Evolutionary conservation across 1,140 invertebrate genomes (phyloP).

Genomic region (Drosophila lacteicornis): DNA sequence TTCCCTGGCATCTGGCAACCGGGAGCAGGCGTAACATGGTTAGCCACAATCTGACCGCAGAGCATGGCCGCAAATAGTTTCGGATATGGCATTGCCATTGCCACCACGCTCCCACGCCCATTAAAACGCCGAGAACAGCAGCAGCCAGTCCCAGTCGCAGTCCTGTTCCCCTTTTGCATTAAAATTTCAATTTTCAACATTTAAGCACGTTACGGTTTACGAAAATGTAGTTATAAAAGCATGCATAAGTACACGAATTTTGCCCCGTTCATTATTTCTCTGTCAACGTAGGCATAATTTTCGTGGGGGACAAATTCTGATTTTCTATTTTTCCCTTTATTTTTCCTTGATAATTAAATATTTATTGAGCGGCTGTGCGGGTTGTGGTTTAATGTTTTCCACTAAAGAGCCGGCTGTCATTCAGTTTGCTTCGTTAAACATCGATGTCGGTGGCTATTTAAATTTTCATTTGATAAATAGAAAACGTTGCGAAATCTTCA

Average conservation of each 20-base stretch:
- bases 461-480: constrained; percentile 76
- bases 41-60: constrained; percentile 68
- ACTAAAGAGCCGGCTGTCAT: constrained; percentile 46
- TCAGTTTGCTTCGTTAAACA: constrained; percentile 58
- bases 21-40: constrained; percentile 57
- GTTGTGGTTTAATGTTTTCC: constrained; percentile 34
- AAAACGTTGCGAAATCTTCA: constrained; percentile 37
- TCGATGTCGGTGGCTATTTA: constrained; percentile 48
- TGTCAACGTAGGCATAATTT: constrained; percentile 41
- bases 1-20: constrained; percentile 37
- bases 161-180: constrained; percentile 38
- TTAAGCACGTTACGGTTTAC: constrained; percentile 69
- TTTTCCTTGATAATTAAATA: constrained; percentile 72
- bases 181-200: constrained; percentile 78
- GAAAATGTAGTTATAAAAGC: constrained; percentile 80
- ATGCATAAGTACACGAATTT: constrained; percentile 48
- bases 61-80: constrained; percentile 79
- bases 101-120: constrained; percentile 22
- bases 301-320: constrained; percentile 57
- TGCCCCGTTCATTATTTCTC: not conserved
- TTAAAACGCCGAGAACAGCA: constrained; percentile 21
- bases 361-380: constrained; percentile 62
- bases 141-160: not conserved
- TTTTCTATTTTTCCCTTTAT: constrained; percentile 37
- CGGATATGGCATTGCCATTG: constrained; percentile 54